Evolutionary conservation across 2,888 invertebrate species (phyloP), one percentile per base, ranked within the genome.

Genomic region (Metacarcinus magister): DNA sequence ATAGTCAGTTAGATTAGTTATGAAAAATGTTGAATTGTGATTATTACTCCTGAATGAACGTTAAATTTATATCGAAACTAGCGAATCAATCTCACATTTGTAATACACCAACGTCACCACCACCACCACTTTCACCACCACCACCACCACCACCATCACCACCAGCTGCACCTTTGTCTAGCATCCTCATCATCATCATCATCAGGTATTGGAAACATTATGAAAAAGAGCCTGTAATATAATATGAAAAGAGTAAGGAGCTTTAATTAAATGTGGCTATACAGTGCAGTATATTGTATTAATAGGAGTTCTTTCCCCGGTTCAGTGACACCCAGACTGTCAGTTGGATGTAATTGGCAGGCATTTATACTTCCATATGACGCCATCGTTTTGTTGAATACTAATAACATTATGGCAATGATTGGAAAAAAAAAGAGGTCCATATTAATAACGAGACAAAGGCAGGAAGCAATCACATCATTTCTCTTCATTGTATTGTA

Each of bases 271-370:
- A 2, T 4, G 23, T 28, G 2, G n/a, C 75, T n/a, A 75, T 75
- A 28, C 2, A 75, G 75, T 75, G 75, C 19, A 92, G n/a, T 46
- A 92, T 46, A 92, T 92, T 92, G n/a, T n/a, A 92, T 92, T 92
- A 48, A 92, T 44, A 46, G 19, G 19, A 92, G 48, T 48, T 28
- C 4, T n/a, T 92, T 92, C 23, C 44, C 46, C 46, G 46, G n/a
- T 3, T n/a, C 46, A 92, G 28, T 46, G 28, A 10, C 46, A n/a
- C 48, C 13, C 90, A 90, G 32, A 46, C 44, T 92, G 28, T 48
- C 13, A 92, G 43, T 44, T 28, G 92, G 46, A 10, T 7, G 43
- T 46, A 28, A 48, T 46, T 43, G 46, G 44, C 46, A 44, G 32
- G n/a, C 43, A 28, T 28, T 44, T 46, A 13, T 92, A 46, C 13